A percentile compares a stretch with the other conserved stretches of the same genome.
Evolutionary conservation across 2,113 vertebrate genomes (phyloP).

Genomic region (Willisornis vidua): DNA sequence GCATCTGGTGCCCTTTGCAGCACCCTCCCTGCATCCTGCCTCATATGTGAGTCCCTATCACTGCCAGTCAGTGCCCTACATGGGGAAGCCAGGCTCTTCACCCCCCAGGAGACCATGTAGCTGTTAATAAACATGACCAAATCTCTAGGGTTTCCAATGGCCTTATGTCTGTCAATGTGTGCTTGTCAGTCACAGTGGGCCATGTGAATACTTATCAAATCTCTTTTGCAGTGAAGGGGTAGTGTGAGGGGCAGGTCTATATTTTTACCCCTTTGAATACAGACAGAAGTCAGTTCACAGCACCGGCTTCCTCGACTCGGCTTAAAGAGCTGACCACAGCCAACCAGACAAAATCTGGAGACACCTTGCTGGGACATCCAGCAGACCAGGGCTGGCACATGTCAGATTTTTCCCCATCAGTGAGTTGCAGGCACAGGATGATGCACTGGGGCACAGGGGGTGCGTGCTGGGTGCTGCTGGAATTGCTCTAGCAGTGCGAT

Average conservation of each 20-base stretch:
- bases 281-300: neutral
- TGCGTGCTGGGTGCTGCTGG: neutral
- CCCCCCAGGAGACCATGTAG: neutral
- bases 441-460: fast-evolving
- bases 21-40: neutral
- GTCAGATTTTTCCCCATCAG: neutral
- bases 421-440: neutral
- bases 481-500: fast-evolving
- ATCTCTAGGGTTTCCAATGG: neutral
- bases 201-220: neutral
- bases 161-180: constrained; percentile 28
- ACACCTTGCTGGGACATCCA: too few relatives aligned
- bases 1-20: neutral
- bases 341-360: neutral
- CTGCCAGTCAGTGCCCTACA: neutral
- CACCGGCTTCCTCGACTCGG: neutral
- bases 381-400: fast-evolving
- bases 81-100: neutral
- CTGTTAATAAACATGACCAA: constrained; percentile 41
- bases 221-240: neutral
- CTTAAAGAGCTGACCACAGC: neutral
- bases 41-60: neutral
- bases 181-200: constrained; percentile 65
- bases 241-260: constrained; percentile 11
- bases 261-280: constrained; percentile 49